Evolutionary conservation across 2,797 vertebrate species (phyloP), one percentile per base, ranked within the genome.

Genomic region (Phrynocephalus forsythii): DNA sequence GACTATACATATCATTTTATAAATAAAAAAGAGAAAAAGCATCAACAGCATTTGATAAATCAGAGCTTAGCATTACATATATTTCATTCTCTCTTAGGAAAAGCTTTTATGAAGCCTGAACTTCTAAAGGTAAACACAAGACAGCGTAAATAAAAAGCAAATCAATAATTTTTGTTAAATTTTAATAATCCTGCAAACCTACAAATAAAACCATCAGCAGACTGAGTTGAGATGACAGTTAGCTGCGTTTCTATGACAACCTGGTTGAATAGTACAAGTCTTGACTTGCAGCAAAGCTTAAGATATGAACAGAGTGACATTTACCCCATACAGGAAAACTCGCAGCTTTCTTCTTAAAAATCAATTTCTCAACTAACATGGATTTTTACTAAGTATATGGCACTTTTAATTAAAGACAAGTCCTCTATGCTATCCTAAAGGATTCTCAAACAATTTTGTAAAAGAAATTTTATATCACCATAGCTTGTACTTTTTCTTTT

Each of bases 121-220:
- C 90, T 97, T 95, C 90, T 93, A 93, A 88, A 88, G 91, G 92
- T 94, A 97, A 97, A 97, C 93, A 95, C 85, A 93, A 92, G 2
- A 52, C 85, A 88, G 89, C 89, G 90, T 95, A 96, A 97, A 97
- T 96, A 97, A 97, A 96, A 96, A 95, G 87, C 88, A 96, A 96
- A 97, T 97, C 96, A 97, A 97, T 97, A 97, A 90, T 96, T 97
- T 97, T 95, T 96, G 95, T 97, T 96, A 97, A 97, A 97, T 97
- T 97, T 97, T 97, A 97, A 97, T 97, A 97, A 97, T 97, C 95
- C 88, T 94, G 95, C 91, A 96, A 96, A 96, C 90, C 95, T 94
- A 96, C 96, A 97, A 97, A 97, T 97, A 96, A 96, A 97, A 96
- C 94, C 94, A 97, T 96, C 94, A 97, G 93, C 90, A 93, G 91